phyloP scores from a whole-genome alignment of 2,113 vertebrate genomes.

The Balaeniceps rex region DNA sequence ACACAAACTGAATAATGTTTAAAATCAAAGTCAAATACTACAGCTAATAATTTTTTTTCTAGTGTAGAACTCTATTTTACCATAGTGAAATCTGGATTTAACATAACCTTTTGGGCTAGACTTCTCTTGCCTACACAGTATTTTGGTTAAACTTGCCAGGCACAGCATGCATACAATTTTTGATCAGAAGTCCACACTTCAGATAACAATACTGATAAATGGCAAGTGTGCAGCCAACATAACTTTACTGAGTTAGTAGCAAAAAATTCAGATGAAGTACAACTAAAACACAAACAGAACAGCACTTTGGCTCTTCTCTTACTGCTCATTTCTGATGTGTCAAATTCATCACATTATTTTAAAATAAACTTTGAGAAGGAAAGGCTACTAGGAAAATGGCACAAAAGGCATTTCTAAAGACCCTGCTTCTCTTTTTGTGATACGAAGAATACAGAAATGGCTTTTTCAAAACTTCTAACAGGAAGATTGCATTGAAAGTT shows the following conservation, averaged over 20 bases:
- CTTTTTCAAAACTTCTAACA: background rate
- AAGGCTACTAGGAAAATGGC: background rate
- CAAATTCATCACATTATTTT: background rate
- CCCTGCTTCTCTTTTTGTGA: background rate
- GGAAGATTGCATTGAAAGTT: conserved; percentile 1
- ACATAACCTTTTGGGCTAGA: background rate
- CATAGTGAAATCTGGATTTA: background rate
- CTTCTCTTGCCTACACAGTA: background rate
- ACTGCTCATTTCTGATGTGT: background rate
- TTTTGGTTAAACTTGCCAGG: background rate
- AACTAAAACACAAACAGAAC: background rate
- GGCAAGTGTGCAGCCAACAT: background rate
- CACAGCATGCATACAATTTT: background rate
- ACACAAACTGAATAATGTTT: background rate
- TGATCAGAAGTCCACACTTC: background rate
- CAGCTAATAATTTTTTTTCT: background rate
- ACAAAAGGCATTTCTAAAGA: conserved; percentile 31
- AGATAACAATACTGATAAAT: background rate
- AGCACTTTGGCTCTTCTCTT: background rate
- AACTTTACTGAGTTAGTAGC: background rate
- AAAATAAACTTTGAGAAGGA: background rate
- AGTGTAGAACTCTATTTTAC: background rate
- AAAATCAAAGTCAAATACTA: background rate
- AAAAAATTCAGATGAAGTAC: background rate
- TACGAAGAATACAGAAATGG: background rate